Evolutionary conservation across 2,113 vertebrate species (phyloP), one percentile per base, ranked within the genome.

Genomic region (Upupa epops): DNA sequence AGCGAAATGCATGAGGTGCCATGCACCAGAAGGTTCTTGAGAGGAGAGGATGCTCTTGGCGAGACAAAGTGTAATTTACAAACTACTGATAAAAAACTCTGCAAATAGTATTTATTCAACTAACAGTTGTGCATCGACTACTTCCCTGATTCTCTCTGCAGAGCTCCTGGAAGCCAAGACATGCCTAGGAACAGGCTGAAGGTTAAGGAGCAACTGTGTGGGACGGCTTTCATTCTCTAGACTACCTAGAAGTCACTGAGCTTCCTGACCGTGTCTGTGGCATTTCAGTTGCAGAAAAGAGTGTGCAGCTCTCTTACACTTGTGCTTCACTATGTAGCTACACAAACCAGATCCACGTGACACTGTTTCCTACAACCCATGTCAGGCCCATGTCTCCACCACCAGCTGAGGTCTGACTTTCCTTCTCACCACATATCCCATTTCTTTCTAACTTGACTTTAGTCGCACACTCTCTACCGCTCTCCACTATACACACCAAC

Each of bases 1-100:
- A 90, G 87, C 79, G 95, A 75, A 86, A 96, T 63, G 90, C 74
- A 94, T 5, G 29, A 96, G 61, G 94, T 97, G 94, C 97, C 94
- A 96, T 93, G 92, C 83, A 88, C 91, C 88, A 88, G n/a, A 42
- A 86, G 59, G 71, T 71, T 93, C 84, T 72, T 76, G 13, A 80
- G 45, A 84, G 51, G 13, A 21, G 70, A 77, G 5, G 26, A 77
- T 3, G 29, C 52, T 82, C 51, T 83, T 20, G 36, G 60, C 83
- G 63, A 66, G 6, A 59, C 37, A 80, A 84, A 89, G 26, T 54
- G 32, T n/a, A 73, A 56, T 58, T 73, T 63, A 83, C 56, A 74
- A 70, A 59, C 66, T 54, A 55, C 46, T 61, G 31, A 72, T 19
- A 46, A 88, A 93, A 83, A 25, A 1, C 40, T 48, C 40, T 52